These are phyloP conservation scores for Cryptotermes secundus DNA, from an alignment of 1,140 invertebrate genomes.

Conservation along the genomic window DNA sequence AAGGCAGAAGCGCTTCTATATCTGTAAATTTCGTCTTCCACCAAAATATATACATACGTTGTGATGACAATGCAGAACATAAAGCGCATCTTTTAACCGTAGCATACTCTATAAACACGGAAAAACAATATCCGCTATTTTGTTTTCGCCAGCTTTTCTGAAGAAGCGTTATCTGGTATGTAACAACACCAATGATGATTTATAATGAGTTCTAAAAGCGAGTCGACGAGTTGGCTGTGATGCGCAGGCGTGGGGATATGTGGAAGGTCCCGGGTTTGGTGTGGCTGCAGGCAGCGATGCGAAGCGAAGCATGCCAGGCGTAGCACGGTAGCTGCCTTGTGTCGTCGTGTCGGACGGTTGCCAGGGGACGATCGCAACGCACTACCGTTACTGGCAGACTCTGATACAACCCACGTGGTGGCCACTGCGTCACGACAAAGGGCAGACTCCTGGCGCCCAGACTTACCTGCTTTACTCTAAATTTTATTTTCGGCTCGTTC, in stretches of 20 bases:
- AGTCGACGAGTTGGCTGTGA: not conserved
- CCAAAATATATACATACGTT: conserved; percentile 23
- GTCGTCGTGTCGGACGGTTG: not conserved
- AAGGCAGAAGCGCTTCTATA: conserved; percentile 25
- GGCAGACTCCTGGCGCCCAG: not conserved
- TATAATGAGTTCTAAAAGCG: conserved; percentile 25
- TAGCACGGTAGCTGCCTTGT: not conserved
- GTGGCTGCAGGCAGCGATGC: not conserved
- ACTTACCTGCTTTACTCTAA: not conserved
- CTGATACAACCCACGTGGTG: not conserved
- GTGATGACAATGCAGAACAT: conserved; percentile 7
- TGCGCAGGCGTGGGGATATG: not conserved
- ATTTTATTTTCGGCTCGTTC: too few relatives aligned
- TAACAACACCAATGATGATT: conserved; percentile 23
- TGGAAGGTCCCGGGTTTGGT: not conserved
- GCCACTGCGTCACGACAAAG: not conserved
- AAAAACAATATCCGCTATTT: conserved; percentile 32
- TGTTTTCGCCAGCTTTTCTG: conserved; percentile 28
- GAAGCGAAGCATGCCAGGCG: not conserved
- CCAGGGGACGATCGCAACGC: not conserved
- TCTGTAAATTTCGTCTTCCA: conserved; percentile 25
- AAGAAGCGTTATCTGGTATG: not conserved
- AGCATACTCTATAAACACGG: conserved; percentile 22
- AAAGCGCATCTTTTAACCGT: conserved; percentile 23
- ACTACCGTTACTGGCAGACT: conserved; percentile 7